phyloP scores from a whole-genome alignment of 1,140 invertebrate species.

The Spodoptera litura region DNA sequence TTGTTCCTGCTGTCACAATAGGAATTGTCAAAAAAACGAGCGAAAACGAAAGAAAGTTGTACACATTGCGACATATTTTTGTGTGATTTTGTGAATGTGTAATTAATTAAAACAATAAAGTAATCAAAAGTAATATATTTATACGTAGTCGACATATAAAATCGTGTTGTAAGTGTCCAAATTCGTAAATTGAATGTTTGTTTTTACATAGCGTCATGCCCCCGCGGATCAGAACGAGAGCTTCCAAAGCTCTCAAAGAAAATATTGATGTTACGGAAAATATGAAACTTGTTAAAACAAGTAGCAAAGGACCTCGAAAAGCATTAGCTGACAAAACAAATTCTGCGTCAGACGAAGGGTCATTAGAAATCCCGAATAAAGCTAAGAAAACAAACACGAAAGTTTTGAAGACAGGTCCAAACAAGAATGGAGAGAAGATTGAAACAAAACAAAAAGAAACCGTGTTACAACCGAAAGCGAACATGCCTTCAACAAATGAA shows the following conservation, averaged over 20 bases:
- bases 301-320: constrained; percentile 60
- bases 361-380: constrained; percentile 50
- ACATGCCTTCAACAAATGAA: neutral
- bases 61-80: constrained; percentile 13
- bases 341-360: constrained; percentile 74
- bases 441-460: constrained; percentile 1
- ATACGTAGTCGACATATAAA: neutral
- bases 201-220: constrained; percentile 66
- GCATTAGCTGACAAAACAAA: constrained; percentile 79
- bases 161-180: neutral
- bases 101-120: neutral
- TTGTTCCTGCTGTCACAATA: constrained; percentile 1
- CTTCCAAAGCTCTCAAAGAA: constrained; percentile 69
- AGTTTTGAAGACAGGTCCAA: constrained; percentile 12
- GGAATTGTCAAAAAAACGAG: constrained; percentile 45
- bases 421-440: constrained; percentile 4
- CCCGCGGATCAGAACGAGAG: constrained; percentile 66
- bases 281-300: constrained; percentile 57
- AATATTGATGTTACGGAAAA: constrained; percentile 58
- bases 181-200: constrained; percentile 8
- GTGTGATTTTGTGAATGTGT: neutral
- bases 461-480: neutral
- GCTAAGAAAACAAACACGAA: constrained; percentile 19
- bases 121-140: neutral
- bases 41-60: constrained; percentile 41